These are phyloP conservation scores for Sinotaia quadrata DNA, from an alignment of 2,888 invertebrate genomes.

Conservation along the genomic window DNA sequence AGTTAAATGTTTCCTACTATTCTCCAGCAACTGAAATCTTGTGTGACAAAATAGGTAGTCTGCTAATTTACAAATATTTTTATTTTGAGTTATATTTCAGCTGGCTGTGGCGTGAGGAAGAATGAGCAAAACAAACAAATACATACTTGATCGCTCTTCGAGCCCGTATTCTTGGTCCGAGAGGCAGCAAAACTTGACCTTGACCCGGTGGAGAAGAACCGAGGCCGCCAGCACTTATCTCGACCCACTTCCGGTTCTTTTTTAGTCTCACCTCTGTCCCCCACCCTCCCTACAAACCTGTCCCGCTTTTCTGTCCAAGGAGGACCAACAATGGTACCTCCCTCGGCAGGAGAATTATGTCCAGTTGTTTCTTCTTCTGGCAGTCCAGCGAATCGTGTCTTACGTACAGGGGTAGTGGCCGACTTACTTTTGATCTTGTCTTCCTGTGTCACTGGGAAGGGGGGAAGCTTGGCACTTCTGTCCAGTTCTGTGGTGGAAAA, in stretches of 20 bases:
- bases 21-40: no score
- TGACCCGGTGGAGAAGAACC: constrained; percentile 16
- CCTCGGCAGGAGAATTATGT: no score
- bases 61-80: no score
- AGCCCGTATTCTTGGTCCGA: constrained; percentile 10
- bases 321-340: no score
- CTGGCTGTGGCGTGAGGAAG: no score
- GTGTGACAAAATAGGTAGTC: no score
- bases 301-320: no score
- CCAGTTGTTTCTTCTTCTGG: background rate
- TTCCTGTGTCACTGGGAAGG: background rate
- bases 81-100: no score
- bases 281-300: background rate
- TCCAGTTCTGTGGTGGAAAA: no score
- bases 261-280: background rate
- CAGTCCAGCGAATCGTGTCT: background rate
- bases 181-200: constrained; percentile 9
- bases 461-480: no score
- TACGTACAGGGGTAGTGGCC: no score
- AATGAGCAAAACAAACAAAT: background rate
- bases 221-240: constrained; percentile 13
- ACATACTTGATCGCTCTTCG: constrained; percentile 13
- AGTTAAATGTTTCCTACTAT: no score
- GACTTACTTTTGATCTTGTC: background rate
- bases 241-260: background rate